Evolutionary conservation across 1,140 invertebrate genomes (phyloP).

Genomic region (Drosophila melanica): DNA sequence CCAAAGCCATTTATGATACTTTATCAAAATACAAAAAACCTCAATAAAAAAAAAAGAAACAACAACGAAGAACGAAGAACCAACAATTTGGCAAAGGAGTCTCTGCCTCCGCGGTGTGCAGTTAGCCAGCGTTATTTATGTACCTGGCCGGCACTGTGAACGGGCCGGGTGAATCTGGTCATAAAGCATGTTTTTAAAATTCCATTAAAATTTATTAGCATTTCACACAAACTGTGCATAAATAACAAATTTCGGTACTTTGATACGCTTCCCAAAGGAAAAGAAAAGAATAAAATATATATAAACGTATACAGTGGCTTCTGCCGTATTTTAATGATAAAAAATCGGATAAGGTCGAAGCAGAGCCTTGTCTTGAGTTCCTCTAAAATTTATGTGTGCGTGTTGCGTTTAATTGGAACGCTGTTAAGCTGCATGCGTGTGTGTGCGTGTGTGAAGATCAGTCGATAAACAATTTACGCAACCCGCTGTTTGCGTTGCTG

Average conservation of each 20-base stretch:
- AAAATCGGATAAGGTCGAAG: constrained; percentile 56
- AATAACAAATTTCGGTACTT: constrained; percentile 71
- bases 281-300: neutral
- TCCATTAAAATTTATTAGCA: constrained; percentile 83
- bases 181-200: constrained; percentile 83
- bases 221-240: constrained; percentile 81
- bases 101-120: too few species aligned
- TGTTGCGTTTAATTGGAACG: constrained; percentile 64
- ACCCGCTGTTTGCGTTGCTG: constrained; percentile 47
- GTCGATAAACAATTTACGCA: constrained; percentile 73
- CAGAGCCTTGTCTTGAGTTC: constrained; percentile 17
- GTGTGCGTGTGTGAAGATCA: constrained; percentile 19
- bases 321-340: constrained; percentile 49
- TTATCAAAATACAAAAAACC: constrained; percentile 1
- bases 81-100: neutral
- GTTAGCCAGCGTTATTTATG: constrained; percentile 38
- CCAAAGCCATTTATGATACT: constrained; percentile 18
- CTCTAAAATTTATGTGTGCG: constrained; percentile 56
- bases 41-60: neutral
- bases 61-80: neutral
- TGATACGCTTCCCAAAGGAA: constrained; percentile 26
- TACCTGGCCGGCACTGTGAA: neutral
- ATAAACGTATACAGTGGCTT: constrained; percentile 9
- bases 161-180: constrained; percentile 12
- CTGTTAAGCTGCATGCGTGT: constrained; percentile 6